phyloP scores from a whole-genome alignment of 2,888 invertebrate species.

The Lasioglossum morio region DNA sequence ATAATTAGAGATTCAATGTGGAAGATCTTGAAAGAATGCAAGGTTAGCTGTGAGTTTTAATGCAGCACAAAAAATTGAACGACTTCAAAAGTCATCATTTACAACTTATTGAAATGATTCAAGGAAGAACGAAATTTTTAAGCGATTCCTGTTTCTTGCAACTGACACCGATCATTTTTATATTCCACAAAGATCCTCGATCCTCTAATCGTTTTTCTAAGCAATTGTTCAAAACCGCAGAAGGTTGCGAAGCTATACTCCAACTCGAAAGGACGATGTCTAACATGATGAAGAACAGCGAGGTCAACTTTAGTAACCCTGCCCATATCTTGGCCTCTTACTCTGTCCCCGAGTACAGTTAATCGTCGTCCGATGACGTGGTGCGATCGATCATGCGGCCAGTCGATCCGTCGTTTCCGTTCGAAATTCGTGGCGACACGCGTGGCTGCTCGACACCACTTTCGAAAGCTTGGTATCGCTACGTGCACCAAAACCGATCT shows the following conservation, averaged over 20 bases:
- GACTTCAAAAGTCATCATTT: too few species aligned
- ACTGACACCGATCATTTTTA: too few species aligned
- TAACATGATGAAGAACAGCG: background rate
- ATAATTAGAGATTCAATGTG: too few species aligned
- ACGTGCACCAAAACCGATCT: background rate
- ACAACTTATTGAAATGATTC: too few species aligned
- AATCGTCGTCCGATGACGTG: conserved; percentile 49
- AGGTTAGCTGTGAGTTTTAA: too few species aligned
- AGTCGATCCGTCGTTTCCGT: conserved; percentile 52
- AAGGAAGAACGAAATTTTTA: too few species aligned
- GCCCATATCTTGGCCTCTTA: conserved; percentile 6
- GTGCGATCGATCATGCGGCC: conserved; percentile 51
- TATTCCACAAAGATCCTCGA: too few species aligned
- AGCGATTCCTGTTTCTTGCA: too few species aligned
- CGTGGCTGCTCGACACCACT: background rate
- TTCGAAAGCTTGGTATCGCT: conserved; percentile 25
- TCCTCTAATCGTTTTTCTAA: background rate
- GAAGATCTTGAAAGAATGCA: too few species aligned
- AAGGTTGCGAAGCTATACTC: background rate
- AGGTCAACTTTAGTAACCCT: conserved; percentile 11
- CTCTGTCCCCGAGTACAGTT: conserved; percentile 29
- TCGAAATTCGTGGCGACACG: conserved; percentile 48
- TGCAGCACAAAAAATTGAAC: too few species aligned
- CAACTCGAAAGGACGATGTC: background rate
- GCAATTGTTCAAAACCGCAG: background rate